Conservation (phyloP, 1,140 invertebrate genomes). For the Ylistrum balloti region DNA sequence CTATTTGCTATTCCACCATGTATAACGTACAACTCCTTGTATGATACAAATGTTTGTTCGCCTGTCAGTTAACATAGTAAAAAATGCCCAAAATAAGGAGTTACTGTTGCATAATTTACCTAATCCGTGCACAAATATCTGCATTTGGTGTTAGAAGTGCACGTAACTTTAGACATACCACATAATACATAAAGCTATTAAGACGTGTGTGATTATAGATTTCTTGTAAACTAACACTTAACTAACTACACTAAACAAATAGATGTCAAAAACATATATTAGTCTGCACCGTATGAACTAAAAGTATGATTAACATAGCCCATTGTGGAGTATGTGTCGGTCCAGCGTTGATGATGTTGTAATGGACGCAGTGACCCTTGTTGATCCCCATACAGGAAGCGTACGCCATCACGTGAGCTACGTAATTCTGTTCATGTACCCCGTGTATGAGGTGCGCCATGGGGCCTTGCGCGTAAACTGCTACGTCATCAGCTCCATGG, state of each 20-base stretch:
- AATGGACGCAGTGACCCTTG: conserved; percentile 31
- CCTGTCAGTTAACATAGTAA: no score
- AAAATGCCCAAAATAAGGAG: no score
- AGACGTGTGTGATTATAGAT: no score
- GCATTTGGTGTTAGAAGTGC: no score
- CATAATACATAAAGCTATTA: no score
- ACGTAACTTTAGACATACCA: no score
- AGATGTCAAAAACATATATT: neutral
- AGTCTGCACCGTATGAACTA: neutral
- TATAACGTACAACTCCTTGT: no score
- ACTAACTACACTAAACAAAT: neutral
- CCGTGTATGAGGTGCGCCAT: conserved; percentile 93
- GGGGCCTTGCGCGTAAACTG: conserved; percentile 86
- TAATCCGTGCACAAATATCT: no score
- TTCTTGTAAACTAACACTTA: no score
- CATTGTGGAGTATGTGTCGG: neutral
- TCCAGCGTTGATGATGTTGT: neutral
- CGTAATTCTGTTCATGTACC: conserved; percentile 95
- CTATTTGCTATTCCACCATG: no score
- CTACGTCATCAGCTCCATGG: conserved; percentile 79
- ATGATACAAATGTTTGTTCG: no score
- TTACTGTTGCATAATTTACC: no score
- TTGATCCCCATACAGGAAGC: conserved; percentile 81
- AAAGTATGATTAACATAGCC: neutral
- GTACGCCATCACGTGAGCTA: conserved; percentile 90